Evolutionary conservation across 2,797 vertebrate species (phyloP).

Genomic region (Phrynocephalus forsythii): DNA sequence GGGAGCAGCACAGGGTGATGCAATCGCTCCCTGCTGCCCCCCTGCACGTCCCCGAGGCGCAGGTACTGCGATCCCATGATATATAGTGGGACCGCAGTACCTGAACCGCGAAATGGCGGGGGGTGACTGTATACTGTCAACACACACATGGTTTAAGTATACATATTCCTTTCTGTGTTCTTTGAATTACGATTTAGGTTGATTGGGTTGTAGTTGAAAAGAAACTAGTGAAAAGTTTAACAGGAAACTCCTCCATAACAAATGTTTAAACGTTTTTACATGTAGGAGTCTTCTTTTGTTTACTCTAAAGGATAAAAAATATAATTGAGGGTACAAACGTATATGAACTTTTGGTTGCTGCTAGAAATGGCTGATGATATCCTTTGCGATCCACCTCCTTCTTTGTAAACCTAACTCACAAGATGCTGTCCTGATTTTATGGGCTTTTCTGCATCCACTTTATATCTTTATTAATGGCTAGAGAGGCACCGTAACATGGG

Average conservation of each 20-base stretch:
- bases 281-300: background rate
- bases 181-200: background rate
- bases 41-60: too few relatives aligned
- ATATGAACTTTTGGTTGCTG: background rate
- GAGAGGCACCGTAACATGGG: background rate
- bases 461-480: background rate
- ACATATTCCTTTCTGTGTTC: background rate
- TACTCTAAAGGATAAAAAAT: background rate
- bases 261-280: background rate
- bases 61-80: too few relatives aligned
- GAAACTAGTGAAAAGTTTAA: background rate
- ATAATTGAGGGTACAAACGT: background rate
- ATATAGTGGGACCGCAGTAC: too few relatives aligned
- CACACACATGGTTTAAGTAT: background rate
- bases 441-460: background rate
- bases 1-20: too few relatives aligned
- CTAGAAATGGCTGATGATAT: background rate
- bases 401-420: background rate
- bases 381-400: background rate
- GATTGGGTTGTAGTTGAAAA: background rate
- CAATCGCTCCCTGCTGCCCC: too few relatives aligned
- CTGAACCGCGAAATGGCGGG: too few relatives aligned
- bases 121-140: background rate
- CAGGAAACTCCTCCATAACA: background rate
- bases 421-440: background rate